phyloP scores from a whole-genome alignment of 2,888 invertebrate species.

The Hololepta plana region DNA sequence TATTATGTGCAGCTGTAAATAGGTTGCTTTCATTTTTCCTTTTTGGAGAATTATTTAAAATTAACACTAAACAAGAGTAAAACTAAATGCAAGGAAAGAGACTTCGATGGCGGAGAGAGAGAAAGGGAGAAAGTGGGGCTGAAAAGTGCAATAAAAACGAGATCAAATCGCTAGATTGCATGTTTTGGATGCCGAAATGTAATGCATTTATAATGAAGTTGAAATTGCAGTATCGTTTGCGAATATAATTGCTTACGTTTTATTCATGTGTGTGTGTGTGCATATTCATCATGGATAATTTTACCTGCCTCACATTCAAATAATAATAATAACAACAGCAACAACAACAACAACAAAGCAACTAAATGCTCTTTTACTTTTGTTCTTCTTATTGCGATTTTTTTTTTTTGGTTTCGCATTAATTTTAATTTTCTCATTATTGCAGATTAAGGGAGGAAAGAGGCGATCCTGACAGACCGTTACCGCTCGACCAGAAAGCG shows the following conservation, averaged over 20 bases:
- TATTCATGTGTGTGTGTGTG: too few relatives aligned
- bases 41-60: too few relatives aligned
- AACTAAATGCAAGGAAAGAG: too few relatives aligned
- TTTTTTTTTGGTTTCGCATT: conserved; percentile 7
- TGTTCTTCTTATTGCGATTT: conserved; percentile 13
- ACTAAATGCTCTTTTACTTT: too few relatives aligned
- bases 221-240: conserved; percentile 19
- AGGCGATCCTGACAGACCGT: conserved; percentile 65
- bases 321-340: too few relatives aligned
- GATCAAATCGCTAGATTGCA: conserved; percentile 25
- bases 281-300: conserved; percentile 16
- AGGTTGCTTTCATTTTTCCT: conserved; percentile 1
- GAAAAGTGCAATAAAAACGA: too few relatives aligned
- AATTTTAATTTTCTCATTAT: conserved; percentile 23
- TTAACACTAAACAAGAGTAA: too few relatives aligned
- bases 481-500: conserved; percentile 66
- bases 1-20: conserved; percentile 8
- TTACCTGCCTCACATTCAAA: too few relatives aligned
- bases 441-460: conserved; percentile 75
- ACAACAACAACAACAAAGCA: too few relatives aligned
- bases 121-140: too few relatives aligned
- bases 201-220: conserved; percentile 27
- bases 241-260: conserved; percentile 15
- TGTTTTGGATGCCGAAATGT: conserved; percentile 19
- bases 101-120: too few relatives aligned